phyloP scores from a whole-genome alignment of 2,797 vertebrate genomes.

The Harpagifer antarcticus region DNA sequence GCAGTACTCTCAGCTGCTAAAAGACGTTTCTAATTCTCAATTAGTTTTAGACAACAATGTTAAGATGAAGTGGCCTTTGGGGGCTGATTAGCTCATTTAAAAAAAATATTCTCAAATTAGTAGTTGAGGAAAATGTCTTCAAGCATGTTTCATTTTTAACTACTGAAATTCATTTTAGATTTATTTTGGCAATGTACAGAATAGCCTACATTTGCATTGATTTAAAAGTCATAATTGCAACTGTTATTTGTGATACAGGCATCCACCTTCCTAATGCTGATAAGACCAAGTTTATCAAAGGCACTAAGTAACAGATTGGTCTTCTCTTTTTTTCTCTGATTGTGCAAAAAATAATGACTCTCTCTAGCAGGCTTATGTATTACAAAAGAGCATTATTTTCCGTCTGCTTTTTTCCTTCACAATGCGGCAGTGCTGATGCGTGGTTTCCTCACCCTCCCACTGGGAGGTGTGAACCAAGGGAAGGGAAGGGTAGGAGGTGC shows the following conservation, averaged over 20 bases:
- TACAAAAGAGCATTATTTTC: conserved; percentile 32
- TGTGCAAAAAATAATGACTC: conserved; percentile 30
- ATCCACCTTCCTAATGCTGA: background rate
- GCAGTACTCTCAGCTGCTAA: conserved; percentile 16
- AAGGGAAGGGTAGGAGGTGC: conserved; percentile 47
- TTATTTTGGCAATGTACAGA: background rate
- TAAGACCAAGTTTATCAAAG: conserved; percentile 22
- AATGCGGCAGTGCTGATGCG: conserved; percentile 69
- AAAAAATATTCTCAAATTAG: too few relatives aligned
- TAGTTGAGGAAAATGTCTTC: too few relatives aligned
- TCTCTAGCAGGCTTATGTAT: conserved; percentile 7
- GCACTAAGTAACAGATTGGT: conserved; percentile 4
- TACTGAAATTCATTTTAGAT: background rate
- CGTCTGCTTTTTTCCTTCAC: conserved; percentile 48
- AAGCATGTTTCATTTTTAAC: too few relatives aligned
- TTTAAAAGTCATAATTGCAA: background rate
- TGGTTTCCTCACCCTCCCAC: conserved; percentile 72
- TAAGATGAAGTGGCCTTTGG: background rate
- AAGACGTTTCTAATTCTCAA: conserved; percentile 21
- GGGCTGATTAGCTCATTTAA: conserved; percentile 24
- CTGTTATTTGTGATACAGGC: background rate
- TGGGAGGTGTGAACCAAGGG: conserved; percentile 70
- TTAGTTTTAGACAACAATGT: conserved; percentile 24
- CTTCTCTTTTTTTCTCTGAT: conserved; percentile 19
- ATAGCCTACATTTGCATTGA: background rate